Conservation (phyloP, 2,888 invertebrate species). For the Autographa gamma region DNA sequence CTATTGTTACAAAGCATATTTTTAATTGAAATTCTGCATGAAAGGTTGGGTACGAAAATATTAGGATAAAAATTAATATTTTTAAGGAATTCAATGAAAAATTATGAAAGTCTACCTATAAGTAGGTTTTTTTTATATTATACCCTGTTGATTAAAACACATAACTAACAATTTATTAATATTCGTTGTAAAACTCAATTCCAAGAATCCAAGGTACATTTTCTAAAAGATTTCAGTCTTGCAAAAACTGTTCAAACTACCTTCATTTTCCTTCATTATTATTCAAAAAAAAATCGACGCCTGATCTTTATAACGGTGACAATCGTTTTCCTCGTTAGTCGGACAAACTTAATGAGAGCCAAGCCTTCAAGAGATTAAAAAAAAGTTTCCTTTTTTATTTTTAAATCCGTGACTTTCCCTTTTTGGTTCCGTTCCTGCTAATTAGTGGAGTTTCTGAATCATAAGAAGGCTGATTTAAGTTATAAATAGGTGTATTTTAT, state of each 20-base stretch:
- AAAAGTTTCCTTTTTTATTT: conserved; percentile 40
- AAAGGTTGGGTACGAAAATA: no score
- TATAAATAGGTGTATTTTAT: conserved; percentile 19
- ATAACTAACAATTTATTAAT: no score
- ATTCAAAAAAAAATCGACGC: conserved; percentile 41
- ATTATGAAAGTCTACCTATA: no score
- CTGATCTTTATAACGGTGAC: conserved; percentile 43
- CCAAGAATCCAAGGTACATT: conserved; percentile 6
- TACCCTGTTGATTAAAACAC: no score
- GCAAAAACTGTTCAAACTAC: conserved; percentile 21
- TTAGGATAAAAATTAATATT: no score
- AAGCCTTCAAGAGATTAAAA: conserved; percentile 43
- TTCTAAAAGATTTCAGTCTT: conserved; percentile 8
- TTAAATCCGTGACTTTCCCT: conserved; percentile 33
- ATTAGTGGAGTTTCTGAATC: conserved; percentile 49
- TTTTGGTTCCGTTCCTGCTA: conserved; percentile 47
- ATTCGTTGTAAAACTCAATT: not conserved
- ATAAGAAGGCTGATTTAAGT: conserved; percentile 34
- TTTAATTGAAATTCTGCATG: no score
- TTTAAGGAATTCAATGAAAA: no score
- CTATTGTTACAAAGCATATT: no score
- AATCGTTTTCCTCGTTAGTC: conserved; percentile 48
- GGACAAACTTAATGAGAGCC: conserved; percentile 58
- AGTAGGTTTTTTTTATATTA: no score
- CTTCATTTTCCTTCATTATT: conserved; percentile 17